Evolutionary conservation across 1,140 invertebrate species (phyloP).

Genomic region (Idris sp.): DNA sequence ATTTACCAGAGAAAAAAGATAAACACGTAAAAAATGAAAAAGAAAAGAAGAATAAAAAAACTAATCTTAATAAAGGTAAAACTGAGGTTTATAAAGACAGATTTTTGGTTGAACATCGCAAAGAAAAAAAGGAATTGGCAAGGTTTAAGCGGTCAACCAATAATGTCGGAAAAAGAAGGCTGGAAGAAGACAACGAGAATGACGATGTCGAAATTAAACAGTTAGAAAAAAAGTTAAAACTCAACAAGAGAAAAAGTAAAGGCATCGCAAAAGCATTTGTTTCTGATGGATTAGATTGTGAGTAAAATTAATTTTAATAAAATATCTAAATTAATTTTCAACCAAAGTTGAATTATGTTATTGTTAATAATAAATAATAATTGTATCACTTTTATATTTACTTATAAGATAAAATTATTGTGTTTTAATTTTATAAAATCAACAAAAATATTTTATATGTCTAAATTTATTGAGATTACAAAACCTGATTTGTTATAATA

Average conservation of each 20-base stretch:
- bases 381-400: too few species aligned
- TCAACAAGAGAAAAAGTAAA: slow-evolving; percentile 88
- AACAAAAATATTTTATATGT: too few species aligned
- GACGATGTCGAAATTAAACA: slow-evolving; percentile 90
- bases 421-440: too few species aligned
- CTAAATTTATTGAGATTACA: too few species aligned
- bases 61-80: too few species aligned
- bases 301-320: too few species aligned
- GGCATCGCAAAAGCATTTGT: slow-evolving; percentile 87
- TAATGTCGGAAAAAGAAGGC: slow-evolving; percentile 80
- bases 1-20: neutral
- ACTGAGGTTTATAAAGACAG: slow-evolving; percentile 29
- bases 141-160: slow-evolving; percentile 66
- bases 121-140: slow-evolving; percentile 62
- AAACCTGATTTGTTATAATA: too few species aligned
- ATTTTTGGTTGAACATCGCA: slow-evolving; percentile 27
- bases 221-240: slow-evolving; percentile 89
- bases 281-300: slow-evolving; percentile 92
- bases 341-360: too few species aligned
- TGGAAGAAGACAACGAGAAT: slow-evolving; percentile 84
- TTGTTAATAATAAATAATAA: too few species aligned
- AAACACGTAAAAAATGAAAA: slow-evolving; percentile 6
- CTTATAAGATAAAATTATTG: too few species aligned
- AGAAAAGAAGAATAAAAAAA: slow-evolving; percentile 2
- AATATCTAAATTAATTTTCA: too few species aligned